Evolutionary conservation across 2,888 invertebrate species (phyloP).

Genomic region (Drosophila helvetica): DNA sequence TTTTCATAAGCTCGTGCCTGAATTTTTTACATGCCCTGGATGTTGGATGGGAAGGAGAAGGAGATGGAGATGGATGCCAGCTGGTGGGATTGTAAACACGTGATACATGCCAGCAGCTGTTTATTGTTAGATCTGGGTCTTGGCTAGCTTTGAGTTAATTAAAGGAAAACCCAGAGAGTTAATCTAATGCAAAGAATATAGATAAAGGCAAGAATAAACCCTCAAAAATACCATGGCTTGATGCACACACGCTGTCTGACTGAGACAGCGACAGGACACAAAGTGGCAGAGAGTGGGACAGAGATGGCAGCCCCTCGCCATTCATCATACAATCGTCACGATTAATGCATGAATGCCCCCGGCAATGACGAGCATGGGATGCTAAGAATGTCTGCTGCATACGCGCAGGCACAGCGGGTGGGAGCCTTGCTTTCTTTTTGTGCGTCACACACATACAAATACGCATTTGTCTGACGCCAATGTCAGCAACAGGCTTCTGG

Average conservation of each 20-base stretch:
- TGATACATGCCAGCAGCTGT: constrained; percentile 12
- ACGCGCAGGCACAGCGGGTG: constrained; percentile 19
- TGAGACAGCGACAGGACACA: not conserved
- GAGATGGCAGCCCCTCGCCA: constrained; percentile 18
- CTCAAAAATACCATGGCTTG: no score
- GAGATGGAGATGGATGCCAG: constrained; percentile 28
- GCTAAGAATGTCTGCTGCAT: constrained; percentile 30
- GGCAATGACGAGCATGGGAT: constrained; percentile 29
- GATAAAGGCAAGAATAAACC: no score
- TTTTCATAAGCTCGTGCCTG: constrained; percentile 54
- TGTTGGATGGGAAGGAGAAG: not conserved
- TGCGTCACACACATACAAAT: constrained; percentile 1
- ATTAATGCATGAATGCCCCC: constrained; percentile 22
- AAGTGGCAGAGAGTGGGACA: not conserved
- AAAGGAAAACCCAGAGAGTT: not conserved
- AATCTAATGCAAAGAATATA: not conserved
- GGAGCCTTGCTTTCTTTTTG: not conserved
- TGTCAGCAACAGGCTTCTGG: constrained; percentile 59
- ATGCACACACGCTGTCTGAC: constrained; percentile 15
- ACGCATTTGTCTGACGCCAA: constrained; percentile 13
- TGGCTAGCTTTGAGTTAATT: constrained; percentile 22
- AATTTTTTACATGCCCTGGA: constrained; percentile 48
- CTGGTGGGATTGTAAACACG: constrained; percentile 70
- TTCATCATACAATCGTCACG: constrained; percentile 62
- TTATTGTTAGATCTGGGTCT: not conserved